These are phyloP conservation scores for Eueremaeus valkanovi DNA, from an alignment of 2,888 invertebrate species.

Conservation along the genomic window DNA sequence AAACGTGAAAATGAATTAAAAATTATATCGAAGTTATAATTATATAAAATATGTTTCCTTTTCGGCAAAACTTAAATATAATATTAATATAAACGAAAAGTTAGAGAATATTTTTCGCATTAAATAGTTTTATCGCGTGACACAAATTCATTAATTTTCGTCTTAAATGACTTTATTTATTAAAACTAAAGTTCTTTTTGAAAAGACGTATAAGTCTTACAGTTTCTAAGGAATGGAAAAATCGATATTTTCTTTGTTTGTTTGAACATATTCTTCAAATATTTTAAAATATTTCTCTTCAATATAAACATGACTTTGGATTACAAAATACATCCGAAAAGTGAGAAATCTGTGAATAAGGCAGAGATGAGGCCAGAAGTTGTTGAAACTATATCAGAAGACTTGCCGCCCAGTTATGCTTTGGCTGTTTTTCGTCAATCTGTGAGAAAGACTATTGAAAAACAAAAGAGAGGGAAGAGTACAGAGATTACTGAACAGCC, in stretches of 20 bases:
- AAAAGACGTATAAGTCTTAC: neutral
- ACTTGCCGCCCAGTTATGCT: constrained; percentile 25
- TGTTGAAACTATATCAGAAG: neutral
- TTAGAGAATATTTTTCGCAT: neutral
- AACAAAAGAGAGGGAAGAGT: neutral
- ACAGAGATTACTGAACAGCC: neutral
- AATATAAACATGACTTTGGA: neutral
- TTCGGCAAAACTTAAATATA: too few relatives aligned
- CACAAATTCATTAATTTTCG: neutral
- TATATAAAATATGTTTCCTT: too few relatives aligned
- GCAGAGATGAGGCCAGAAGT: neutral
- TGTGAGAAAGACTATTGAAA: neutral
- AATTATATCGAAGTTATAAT: too few relatives aligned
- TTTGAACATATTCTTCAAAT: neutral
- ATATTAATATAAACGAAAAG: neutral
- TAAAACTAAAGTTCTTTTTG: neutral
- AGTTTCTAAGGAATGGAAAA: neutral
- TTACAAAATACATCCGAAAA: neutral
- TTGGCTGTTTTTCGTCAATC: neutral
- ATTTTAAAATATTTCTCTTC: neutral
- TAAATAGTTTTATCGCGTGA: neutral
- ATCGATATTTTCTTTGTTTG: neutral
- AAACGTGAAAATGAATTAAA: too few relatives aligned
- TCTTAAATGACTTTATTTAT: neutral
- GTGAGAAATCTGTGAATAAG: neutral